phyloP scores from a whole-genome alignment of 2,797 vertebrate genomes.

The Thaleichthys pacificus region DNA sequence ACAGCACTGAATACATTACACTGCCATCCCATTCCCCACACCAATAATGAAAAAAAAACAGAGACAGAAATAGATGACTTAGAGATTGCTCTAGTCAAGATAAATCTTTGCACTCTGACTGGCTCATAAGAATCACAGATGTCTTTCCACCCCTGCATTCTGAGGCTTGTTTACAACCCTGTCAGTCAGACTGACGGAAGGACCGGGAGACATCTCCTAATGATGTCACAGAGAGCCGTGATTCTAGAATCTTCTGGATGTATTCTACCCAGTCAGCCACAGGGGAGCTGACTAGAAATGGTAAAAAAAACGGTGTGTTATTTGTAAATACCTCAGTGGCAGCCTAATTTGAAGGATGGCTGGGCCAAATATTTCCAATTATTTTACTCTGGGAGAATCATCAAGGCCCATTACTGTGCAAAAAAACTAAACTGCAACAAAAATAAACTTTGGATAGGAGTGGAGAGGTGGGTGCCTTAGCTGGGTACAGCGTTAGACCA shows the following conservation, averaged over 20 bases:
- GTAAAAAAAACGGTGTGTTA: not conserved
- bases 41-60: not conserved
- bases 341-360: not conserved
- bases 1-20: not conserved
- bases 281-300: not conserved
- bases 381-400: not conserved
- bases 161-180: constrained; percentile 4
- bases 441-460: too few relatives aligned
- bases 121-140: not conserved
- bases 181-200: constrained; percentile 1
- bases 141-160: constrained; percentile 8
- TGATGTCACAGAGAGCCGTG: not conserved
- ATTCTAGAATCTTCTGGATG: constrained; percentile 11
- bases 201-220: not conserved
- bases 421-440: too few relatives aligned
- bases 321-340: not conserved
- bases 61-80: not conserved
- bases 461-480: not conserved
- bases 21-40: not conserved
- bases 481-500: not conserved
- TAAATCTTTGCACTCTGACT: not conserved
- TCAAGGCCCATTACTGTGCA: too few relatives aligned
- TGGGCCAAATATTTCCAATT: too few relatives aligned
- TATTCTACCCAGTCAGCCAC: not conserved
- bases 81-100: constrained; percentile 4